Evolutionary conservation across 2,888 invertebrate species (phyloP).

Genomic region (Scaptomyza flava): DNA sequence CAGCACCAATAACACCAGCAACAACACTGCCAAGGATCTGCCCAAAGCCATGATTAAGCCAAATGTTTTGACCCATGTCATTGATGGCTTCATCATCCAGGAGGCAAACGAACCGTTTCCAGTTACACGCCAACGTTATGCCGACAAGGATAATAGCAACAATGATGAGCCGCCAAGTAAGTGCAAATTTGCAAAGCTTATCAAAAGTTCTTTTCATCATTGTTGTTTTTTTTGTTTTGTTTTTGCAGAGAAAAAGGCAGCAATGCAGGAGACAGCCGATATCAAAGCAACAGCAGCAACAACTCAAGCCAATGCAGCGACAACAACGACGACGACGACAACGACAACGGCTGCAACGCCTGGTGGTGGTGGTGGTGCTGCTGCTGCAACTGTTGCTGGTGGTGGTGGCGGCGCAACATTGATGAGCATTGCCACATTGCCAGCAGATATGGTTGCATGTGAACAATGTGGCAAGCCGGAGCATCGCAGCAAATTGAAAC

Average conservation of each 20-base stretch:
- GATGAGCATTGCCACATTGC: constrained; percentile 42
- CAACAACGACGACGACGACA: constrained; percentile 11
- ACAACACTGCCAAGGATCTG: constrained; percentile 84
- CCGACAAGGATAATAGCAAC: constrained; percentile 86
- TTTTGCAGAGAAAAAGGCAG: constrained; percentile 80
- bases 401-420: constrained; percentile 7
- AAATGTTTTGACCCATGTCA: constrained; percentile 97
- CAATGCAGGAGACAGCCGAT: constrained; percentile 74
- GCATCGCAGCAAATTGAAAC: constrained; percentile 88
- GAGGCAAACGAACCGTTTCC: constrained; percentile 97
- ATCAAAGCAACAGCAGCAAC: constrained; percentile 40
- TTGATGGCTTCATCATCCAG: constrained; percentile 98
- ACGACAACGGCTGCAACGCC: constrained; percentile 6
- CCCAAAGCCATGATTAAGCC: constrained; percentile 98
- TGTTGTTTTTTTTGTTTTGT: background rate
- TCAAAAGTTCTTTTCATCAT: background rate
- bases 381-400: background rate
- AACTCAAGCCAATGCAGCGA: constrained; percentile 3
- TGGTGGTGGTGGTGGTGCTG: background rate
- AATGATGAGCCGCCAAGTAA: constrained; percentile 92
- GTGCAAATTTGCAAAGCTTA: constrained; percentile 77
- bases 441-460: constrained; percentile 85
- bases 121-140: constrained; percentile 87
- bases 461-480: constrained; percentile 90
- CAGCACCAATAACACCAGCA: constrained; percentile 52